Evolutionary conservation across 2,888 invertebrate species (phyloP).

Genomic region (Habrosyne pyritoides): DNA sequence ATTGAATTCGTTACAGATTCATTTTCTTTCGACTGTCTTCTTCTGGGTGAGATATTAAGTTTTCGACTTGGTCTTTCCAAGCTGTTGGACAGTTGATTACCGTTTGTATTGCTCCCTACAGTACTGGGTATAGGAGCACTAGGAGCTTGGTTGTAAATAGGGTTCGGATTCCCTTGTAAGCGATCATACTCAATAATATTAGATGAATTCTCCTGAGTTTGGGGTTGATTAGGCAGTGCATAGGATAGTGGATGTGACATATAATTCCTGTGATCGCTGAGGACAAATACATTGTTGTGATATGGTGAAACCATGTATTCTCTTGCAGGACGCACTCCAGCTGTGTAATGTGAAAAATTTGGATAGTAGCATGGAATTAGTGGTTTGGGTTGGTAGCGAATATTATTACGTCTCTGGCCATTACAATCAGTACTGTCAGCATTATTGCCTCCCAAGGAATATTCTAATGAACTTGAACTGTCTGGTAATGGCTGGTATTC

Average conservation of each 20-base stretch:
- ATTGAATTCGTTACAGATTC: slow-evolving; percentile 61
- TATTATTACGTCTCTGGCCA: slow-evolving; percentile 54
- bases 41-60: slow-evolving; percentile 72
- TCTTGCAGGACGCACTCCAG: slow-evolving; percentile 42
- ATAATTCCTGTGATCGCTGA: slow-evolving; percentile 58
- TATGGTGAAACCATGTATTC: slow-evolving; percentile 57
- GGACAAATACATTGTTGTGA: slow-evolving; percentile 58
- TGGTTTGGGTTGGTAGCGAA: slow-evolving; percentile 74
- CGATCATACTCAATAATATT: slow-evolving; percentile 44
- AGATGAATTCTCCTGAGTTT: slow-evolving; percentile 34
- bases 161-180: slow-evolving; percentile 33
- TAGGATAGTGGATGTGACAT: slow-evolving; percentile 54
- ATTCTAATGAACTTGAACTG: slow-evolving; percentile 71
- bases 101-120: slow-evolving; percentile 18
- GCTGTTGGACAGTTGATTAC: slow-evolving; percentile 32
- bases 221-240: slow-evolving; percentile 44
- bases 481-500: slow-evolving; percentile 78
- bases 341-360: slow-evolving; percentile 49
- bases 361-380: slow-evolving; percentile 56
- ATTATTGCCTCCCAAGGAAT: slow-evolving; percentile 48
- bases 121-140: slow-evolving; percentile 11
- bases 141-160: slow-evolving; percentile 32
- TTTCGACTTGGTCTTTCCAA: slow-evolving; percentile 74
- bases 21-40: slow-evolving; percentile 69
- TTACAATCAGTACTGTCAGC: slow-evolving; percentile 47